phyloP scores from a whole-genome alignment of 2,797 vertebrate species.

The Sebastes dallii region DNA sequence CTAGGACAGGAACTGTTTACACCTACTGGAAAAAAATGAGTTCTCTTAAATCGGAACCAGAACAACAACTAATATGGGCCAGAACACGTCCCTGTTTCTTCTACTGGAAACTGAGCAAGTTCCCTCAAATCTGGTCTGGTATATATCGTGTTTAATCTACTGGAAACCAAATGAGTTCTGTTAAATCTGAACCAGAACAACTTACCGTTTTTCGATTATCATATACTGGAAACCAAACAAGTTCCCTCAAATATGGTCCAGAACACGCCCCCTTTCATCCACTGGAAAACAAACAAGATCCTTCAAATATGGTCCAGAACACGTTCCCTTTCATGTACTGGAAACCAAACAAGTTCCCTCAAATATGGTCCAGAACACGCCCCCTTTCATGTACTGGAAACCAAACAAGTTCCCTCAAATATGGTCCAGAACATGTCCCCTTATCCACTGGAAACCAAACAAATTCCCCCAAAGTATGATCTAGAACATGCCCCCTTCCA shows the following conservation, averaged over 20 bases:
- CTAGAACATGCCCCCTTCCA: background rate
- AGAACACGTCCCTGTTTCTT: background rate
- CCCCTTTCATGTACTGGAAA: background rate
- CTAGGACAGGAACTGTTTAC: background rate
- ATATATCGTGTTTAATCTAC: background rate
- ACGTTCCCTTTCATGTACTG: no score
- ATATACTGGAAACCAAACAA: background rate
- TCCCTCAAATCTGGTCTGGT: background rate
- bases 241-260: background rate
- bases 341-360: background rate
- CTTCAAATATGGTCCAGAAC: no score
- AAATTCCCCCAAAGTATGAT: background rate
- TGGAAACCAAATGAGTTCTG: background rate
- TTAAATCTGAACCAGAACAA: background rate
- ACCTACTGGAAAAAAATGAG: background rate
- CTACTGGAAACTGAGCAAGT: background rate
- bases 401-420: no score
- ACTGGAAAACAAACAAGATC: no score
- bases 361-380: background rate
- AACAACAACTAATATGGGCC: background rate
- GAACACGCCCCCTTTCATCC: background rate
- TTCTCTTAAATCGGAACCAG: background rate
- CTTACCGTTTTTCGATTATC: no score
- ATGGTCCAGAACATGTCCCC: rapidly evolving
- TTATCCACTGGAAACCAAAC: no score